These are phyloP conservation scores for Acrocephalus arundinaceus DNA, from an alignment of 2,113 vertebrate species.

Conservation along the genomic window DNA sequence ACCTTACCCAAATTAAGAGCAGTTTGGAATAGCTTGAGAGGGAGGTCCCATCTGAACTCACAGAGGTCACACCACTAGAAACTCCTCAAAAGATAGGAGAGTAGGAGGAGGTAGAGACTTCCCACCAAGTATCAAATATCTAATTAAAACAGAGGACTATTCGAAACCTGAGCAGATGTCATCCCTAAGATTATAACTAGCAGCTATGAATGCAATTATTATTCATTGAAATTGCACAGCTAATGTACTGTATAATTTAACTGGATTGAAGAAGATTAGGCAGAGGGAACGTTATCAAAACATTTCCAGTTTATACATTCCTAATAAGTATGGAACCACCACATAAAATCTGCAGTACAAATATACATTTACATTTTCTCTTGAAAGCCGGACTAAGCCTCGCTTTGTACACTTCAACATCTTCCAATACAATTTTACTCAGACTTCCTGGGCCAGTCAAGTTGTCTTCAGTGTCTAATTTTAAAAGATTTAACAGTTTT, in stretches of 20 bases:
- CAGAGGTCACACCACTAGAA: background rate
- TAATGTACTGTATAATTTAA: conserved; percentile 38
- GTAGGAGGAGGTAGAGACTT: background rate
- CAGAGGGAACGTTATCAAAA: background rate
- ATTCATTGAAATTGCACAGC: background rate
- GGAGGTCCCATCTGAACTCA: background rate
- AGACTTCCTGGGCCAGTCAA: background rate
- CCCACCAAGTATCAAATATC: background rate
- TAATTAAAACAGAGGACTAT: background rate
- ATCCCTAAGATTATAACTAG: background rate
- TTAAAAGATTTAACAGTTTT: background rate
- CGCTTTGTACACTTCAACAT: background rate
- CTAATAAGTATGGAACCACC: background rate
- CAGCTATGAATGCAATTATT: conserved; percentile 1
- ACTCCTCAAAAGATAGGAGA: background rate
- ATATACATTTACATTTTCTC: background rate
- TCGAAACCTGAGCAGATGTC: background rate
- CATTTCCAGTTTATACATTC: background rate
- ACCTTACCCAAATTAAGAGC: background rate
- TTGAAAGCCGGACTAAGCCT: background rate
- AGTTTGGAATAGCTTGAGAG: background rate
- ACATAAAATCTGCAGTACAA: background rate
- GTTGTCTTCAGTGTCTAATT: background rate
- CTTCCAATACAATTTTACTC: background rate
- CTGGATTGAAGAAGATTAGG: background rate